These are phyloP conservation scores for Nestor notabilis DNA, from an alignment of 2,113 vertebrate species.

Conservation along the genomic window DNA sequence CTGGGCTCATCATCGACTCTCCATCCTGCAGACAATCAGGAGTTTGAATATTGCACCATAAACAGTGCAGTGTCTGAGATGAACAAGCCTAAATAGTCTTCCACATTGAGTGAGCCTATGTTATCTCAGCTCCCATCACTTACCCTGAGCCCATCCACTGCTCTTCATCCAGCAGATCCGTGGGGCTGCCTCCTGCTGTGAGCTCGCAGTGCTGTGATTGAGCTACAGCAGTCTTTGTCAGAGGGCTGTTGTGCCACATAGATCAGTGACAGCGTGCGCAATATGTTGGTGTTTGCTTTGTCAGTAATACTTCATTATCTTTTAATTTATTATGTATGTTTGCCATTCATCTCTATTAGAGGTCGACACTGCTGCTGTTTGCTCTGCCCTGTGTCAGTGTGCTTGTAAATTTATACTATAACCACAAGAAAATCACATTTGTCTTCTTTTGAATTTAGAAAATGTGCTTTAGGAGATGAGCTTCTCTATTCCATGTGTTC, in stretches of 20 bases:
- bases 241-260: background rate
- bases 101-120: background rate
- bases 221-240: background rate
- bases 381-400: constrained; percentile 32
- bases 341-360: constrained; percentile 41
- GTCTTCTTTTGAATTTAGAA: background rate
- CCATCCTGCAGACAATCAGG: background rate
- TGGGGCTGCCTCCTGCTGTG: background rate
- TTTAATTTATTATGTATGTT: constrained; percentile 20
- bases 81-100: background rate
- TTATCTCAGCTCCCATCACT: background rate
- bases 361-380: background rate
- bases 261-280: background rate
- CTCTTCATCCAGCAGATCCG: background rate
- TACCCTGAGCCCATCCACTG: background rate
- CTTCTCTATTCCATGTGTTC: background rate
- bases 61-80: background rate
- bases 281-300: background rate
- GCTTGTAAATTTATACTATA: background rate
- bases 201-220: background rate
- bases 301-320: constrained; percentile 31
- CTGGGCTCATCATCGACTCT: background rate
- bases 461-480: background rate
- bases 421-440: background rate
- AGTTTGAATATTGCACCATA: background rate